Conservation (phyloP, 2,797 vertebrate species). For the Poliocrania exsul region DNA sequence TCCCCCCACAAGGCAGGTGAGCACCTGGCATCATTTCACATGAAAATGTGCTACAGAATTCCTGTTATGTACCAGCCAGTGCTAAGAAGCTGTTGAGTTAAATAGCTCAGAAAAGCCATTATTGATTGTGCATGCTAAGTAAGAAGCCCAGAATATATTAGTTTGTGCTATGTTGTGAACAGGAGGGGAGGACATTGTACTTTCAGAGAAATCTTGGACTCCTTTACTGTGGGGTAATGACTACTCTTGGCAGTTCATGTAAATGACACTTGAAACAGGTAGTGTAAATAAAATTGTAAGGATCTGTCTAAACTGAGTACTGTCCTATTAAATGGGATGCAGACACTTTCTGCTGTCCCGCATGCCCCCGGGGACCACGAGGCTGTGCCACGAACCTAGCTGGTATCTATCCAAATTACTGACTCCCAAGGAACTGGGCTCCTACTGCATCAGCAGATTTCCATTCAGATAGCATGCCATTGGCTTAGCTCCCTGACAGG, state of each 20-base stretch:
- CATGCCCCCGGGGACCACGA: rapidly evolving
- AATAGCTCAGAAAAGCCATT: background rate
- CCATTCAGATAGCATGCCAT: background rate
- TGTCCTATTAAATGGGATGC: background rate
- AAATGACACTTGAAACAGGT: background rate
- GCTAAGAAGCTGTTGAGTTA: background rate
- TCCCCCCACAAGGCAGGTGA: background rate
- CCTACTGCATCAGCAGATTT: background rate
- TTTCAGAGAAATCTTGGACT: background rate
- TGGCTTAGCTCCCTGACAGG: background rate
- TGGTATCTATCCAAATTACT: background rate
- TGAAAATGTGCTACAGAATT: background rate
- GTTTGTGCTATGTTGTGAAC: background rate
- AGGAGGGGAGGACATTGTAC: background rate
- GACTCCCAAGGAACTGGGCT: background rate
- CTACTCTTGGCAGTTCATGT: background rate
- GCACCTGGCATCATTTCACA: background rate
- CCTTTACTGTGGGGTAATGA: background rate
- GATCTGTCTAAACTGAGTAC: background rate
- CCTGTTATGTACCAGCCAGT: background rate
- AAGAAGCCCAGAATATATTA: background rate
- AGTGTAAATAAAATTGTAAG: background rate
- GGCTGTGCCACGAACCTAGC: background rate
- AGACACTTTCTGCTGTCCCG: background rate
- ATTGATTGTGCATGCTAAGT: background rate